phyloP scores from a whole-genome alignment of 1,140 invertebrate genomes.

The Drosophila melanica region DNA sequence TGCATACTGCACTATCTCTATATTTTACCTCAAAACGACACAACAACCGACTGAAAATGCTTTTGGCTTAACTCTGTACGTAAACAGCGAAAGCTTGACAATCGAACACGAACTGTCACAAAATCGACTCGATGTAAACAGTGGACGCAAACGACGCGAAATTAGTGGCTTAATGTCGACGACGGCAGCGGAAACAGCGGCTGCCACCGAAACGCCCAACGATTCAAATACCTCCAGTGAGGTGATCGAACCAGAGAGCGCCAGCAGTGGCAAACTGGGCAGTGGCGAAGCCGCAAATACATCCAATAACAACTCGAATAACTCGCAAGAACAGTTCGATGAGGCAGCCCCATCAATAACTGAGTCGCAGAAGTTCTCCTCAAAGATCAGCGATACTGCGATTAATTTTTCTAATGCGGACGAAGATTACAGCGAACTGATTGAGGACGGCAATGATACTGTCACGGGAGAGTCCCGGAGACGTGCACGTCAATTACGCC shows the following conservation, averaged over 20 bases:
- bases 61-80: conserved; percentile 71
- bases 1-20: conserved; percentile 72
- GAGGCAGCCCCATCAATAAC: conserved; percentile 9
- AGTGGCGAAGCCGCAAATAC: conserved; percentile 20
- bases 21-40: conserved; percentile 63
- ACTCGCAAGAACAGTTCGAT: conserved; percentile 44
- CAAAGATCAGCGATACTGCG: conserved; percentile 48
- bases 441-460: conserved; percentile 44
- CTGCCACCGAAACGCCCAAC: conserved; percentile 7
- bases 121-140: conserved; percentile 59
- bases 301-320: conserved; percentile 44
- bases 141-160: conserved; percentile 55
- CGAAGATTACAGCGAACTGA: conserved; percentile 19
- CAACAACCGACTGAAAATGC: conserved; percentile 51
- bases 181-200: not conserved
- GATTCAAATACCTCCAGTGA: conserved; percentile 56
- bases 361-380: conserved; percentile 48
- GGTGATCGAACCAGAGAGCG: conserved; percentile 29
- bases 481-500: conserved; percentile 67
- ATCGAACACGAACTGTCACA: conserved; percentile 56
- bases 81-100: conserved; percentile 70
- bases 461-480: conserved; percentile 54
- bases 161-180: conserved; percentile 14
- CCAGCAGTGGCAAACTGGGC: not conserved
- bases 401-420: conserved; percentile 22